These are phyloP conservation scores for Agrenia bidenticulata DNA, from an alignment of 2,888 invertebrate genomes.

Conservation along the genomic window DNA sequence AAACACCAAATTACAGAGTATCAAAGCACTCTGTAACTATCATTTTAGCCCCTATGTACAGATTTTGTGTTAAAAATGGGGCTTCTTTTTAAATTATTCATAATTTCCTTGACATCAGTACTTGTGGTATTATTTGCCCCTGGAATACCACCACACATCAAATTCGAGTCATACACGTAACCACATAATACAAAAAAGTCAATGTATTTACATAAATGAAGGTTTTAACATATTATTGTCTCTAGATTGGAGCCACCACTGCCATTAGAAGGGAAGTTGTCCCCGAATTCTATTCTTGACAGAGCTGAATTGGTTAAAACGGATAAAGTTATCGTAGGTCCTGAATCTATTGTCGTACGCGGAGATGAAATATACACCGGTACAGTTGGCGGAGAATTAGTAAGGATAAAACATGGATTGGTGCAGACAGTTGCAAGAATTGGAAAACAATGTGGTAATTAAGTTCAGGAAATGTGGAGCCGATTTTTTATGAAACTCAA, in stretches of 20 bases:
- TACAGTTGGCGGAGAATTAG: conserved; percentile 71
- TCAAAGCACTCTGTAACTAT: too few species aligned
- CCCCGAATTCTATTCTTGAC: conserved; percentile 66
- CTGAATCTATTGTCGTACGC: conserved; percentile 74
- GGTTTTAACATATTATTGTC: not conserved
- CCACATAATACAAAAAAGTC: conserved; percentile 54
- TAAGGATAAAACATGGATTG: conserved; percentile 70
- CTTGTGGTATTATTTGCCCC: conserved; percentile 66
- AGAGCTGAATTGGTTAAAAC: conserved; percentile 65
- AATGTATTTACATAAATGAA: not conserved
- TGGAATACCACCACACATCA: conserved; percentile 71
- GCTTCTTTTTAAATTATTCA: not conserved
- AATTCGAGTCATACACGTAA: conserved; percentile 68
- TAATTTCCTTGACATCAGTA: conserved; percentile 35
- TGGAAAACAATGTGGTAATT: conserved; percentile 34
- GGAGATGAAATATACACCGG: conserved; percentile 79
- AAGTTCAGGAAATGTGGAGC: too few species aligned
- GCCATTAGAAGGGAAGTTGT: conserved; percentile 64
- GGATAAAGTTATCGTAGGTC: conserved; percentile 68
- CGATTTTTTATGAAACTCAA: too few species aligned
- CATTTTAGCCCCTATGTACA: too few species aligned
- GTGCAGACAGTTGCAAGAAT: conserved; percentile 55
- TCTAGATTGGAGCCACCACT: conserved; percentile 60
- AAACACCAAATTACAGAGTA: too few species aligned
- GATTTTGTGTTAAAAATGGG: conserved; percentile 26